A percentile compares a stretch with the other conserved stretches of the same genome.
Evolutionary conservation across 1,140 invertebrate species (phyloP).

Genomic region (Trachymyrmex septentrionalis): DNA sequence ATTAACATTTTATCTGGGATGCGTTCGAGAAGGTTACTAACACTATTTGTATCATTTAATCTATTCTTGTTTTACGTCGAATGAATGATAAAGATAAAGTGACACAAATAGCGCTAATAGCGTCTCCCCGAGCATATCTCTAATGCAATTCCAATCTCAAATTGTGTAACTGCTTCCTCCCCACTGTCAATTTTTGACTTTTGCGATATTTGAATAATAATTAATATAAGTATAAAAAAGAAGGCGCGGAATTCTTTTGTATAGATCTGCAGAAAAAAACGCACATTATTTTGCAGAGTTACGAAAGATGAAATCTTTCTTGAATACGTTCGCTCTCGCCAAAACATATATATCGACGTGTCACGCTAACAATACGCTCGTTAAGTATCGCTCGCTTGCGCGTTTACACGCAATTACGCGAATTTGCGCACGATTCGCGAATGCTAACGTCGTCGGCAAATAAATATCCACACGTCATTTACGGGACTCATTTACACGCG

Average conservation of each 20-base stretch:
- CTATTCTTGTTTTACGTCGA: too few relatives aligned
- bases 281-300: constrained; percentile 1
- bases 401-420: constrained; percentile 51
- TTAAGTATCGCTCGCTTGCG: not conserved
- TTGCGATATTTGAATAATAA: too few relatives aligned
- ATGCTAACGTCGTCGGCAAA: constrained; percentile 38
- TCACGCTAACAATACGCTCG: constrained; percentile 35
- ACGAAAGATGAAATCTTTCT: not conserved
- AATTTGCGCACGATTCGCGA: constrained; percentile 30
- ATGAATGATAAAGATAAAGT: too few relatives aligned
- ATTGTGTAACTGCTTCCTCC: not conserved
- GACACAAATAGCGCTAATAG: too few relatives aligned
- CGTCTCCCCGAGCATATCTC: not conserved
- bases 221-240: not conserved
- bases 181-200: not conserved
- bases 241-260: not conserved
- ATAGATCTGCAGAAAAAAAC: not conserved
- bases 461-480: constrained; percentile 56
- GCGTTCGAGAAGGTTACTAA: too few relatives aligned
- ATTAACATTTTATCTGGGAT: not conserved
- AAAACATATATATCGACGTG: not conserved
- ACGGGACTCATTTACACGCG: constrained; percentile 52
- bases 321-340: not conserved
- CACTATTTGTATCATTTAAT: too few relatives aligned
- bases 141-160: not conserved